A percentile compares a stretch with the other conserved stretches of the same genome.
Evolutionary conservation across 2,113 vertebrate genomes (phyloP).

Genomic region (Sinocyclocheilus maitianheensis): DNA sequence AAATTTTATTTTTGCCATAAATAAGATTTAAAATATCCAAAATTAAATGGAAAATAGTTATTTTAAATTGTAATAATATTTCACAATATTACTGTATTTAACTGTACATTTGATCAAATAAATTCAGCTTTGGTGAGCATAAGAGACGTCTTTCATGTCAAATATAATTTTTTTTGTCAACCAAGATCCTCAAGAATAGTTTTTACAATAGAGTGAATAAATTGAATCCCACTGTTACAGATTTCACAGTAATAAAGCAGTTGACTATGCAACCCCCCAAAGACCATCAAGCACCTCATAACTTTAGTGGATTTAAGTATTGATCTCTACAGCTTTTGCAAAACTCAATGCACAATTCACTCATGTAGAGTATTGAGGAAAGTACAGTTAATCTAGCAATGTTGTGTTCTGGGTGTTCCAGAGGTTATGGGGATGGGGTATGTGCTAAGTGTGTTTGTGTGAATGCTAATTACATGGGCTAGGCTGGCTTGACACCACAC

Average conservation of each 20-base stretch:
- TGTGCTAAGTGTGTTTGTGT: constrained; percentile 38
- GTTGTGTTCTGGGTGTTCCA: not conserved
- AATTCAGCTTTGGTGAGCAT: too few species aligned
- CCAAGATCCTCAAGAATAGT: not conserved
- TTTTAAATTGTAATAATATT: too few species aligned
- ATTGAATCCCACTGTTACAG: not conserved
- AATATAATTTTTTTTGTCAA: too few species aligned
- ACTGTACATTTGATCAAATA: too few species aligned
- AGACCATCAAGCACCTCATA: not conserved
- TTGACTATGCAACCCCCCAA: not conserved
- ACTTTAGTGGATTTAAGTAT: not conserved
- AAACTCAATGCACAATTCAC: not conserved
- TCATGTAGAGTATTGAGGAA: not conserved
- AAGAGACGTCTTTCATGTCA: too few species aligned
- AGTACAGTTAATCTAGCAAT: not conserved
- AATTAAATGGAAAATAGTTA: too few species aligned
- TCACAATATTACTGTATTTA: too few species aligned
- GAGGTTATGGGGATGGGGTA: not conserved
- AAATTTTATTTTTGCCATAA: not conserved
- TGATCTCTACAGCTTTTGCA: not conserved
- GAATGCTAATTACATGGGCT: constrained; percentile 57
- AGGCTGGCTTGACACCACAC: constrained; percentile 49
- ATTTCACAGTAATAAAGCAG: not conserved
- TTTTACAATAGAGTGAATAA: not conserved
- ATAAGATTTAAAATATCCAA: too few species aligned